Base-by-base conservation (phyloP, 2,888 invertebrate genomes). In the Atherix ibis region DNA sequence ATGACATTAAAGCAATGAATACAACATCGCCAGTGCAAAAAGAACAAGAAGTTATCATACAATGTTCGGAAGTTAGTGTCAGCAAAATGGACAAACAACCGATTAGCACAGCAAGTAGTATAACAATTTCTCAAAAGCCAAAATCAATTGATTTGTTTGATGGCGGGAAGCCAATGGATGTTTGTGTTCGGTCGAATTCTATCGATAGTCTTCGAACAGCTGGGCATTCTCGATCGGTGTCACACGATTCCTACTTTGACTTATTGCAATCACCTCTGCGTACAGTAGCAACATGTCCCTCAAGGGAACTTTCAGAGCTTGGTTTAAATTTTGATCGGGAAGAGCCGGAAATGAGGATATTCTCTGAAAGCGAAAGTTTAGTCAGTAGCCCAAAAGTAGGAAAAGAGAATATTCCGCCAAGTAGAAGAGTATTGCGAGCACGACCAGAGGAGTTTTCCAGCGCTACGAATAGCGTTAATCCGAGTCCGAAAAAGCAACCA, bases 211-310 rank as follows among this genome's bases (percentile, higher is more conserved):
- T 62, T 12, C 55, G 62, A 16, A 62, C 62, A 0, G 51, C 53
- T 5, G 63, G 62, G 1, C 62, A 62, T 28, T 62, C 63, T n/a
- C 51, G 77, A 31, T 88, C 88, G 1, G 83, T 88, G 1, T 88
- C 88, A 0, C 89, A 91, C 58, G 91, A 91, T 58, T 91, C 89
- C 1, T 91, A 91, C 63, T 91, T 91, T 63, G 88, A 89, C 51
- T 44, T 59, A 41, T 40, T 63, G 34, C 60, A 64, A 40, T 65
- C 64, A 10, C 58, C 63, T 17, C 58, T 61, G 33, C 50, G 61
- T 8, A 57, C 53, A 4, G 40, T 45, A 12, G 57, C 56, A 33
- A 40, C 37, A 17, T 60, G 59, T 37, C 56, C 60, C 4, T 62
- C 61, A 12, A 58, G 74, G 17, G 87, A 87, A 59, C 64, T 87